A percentile compares a stretch with the other conserved stretches of the same genome.
Evolutionary conservation across 1,140 invertebrate species (phyloP).

Genomic region (Halictus rubicundus): DNA sequence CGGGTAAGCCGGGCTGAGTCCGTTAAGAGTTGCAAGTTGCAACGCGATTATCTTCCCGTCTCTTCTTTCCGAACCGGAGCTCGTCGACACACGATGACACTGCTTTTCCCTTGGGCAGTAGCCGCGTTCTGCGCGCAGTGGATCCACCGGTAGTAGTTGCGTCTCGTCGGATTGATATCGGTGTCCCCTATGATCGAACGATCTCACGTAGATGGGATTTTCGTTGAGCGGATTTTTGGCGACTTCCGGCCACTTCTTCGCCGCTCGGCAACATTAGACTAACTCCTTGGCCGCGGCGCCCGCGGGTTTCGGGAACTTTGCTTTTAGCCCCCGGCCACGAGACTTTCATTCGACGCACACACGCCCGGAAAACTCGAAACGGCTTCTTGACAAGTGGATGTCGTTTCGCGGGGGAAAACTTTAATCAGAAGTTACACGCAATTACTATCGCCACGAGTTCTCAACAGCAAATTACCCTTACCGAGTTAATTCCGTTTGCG

Average conservation of each 20-base stretch:
- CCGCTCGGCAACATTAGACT: slow-evolving; percentile 49
- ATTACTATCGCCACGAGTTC: slow-evolving; percentile 2
- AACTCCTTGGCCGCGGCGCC: slow-evolving; percentile 41
- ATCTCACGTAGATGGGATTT: slow-evolving; percentile 7
- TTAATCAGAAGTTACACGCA: slow-evolving; percentile 31
- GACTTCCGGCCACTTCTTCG: slow-evolving; percentile 43
- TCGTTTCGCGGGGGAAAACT: slow-evolving; percentile 23
- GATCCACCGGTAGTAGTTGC: too few relatives aligned
- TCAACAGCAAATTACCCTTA: neutral
- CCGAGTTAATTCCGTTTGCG: neutral
- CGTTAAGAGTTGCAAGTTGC: neutral
- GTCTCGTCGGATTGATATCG: neutral
- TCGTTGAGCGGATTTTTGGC: slow-evolving; percentile 33
- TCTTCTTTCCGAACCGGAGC: neutral
- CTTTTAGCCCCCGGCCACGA: slow-evolving; percentile 49
- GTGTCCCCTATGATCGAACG: slow-evolving; percentile 4
- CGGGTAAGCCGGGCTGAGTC: neutral
- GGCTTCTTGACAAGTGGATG: slow-evolving; percentile 48
- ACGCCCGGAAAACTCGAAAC: slow-evolving; percentile 40
- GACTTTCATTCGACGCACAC: slow-evolving; percentile 41
- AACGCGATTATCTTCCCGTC: neutral
- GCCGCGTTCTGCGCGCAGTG: neutral
- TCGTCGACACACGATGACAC: neutral
- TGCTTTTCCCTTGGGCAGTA: neutral
- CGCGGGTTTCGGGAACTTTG: slow-evolving; percentile 58